Percentiles rank a stretch among this genome's conserved stretches.
Conservation (phyloP, 1,140 invertebrate species). For the Zaprionus taronus region DNA sequence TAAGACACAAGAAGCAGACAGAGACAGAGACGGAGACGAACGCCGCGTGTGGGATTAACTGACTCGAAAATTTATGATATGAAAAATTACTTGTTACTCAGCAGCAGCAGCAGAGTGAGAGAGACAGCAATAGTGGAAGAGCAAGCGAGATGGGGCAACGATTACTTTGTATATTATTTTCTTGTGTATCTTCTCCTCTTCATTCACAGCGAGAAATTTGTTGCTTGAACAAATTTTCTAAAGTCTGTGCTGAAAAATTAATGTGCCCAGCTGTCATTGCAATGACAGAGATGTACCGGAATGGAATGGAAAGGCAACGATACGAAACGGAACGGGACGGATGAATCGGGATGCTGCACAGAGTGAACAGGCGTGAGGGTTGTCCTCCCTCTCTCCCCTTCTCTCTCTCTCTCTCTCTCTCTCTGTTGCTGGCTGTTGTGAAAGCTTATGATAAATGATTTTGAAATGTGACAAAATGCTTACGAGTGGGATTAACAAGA, state of each 20-base stretch:
- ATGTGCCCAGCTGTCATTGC: conserved; percentile 80
- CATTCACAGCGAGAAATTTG: conserved; percentile 63
- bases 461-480: conserved; percentile 83
- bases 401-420: not conserved
- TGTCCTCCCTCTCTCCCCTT: conserved; percentile 16
- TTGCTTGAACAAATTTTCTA: conserved; percentile 74
- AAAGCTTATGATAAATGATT: conserved; percentile 83
- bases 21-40: conserved; percentile 24
- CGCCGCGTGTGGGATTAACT: conserved; percentile 81
- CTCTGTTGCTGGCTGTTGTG: conserved; percentile 54
- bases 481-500: conserved; percentile 77
- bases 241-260: conserved; percentile 80
- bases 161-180: conserved; percentile 66
- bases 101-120: conserved; percentile 32
- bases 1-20: conserved; percentile 2
- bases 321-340: conserved; percentile 20
- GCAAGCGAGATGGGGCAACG: conserved; percentile 22
- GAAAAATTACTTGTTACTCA: conserved; percentile 79
- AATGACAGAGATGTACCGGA: conserved; percentile 70
- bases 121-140: not conserved
- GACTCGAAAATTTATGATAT: conserved; percentile 83
- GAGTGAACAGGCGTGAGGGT: conserved; percentile 55
- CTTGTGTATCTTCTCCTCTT: conserved; percentile 34
- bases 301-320: conserved; percentile 46
- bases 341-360: conserved; percentile 2